These are phyloP conservation scores for Sogatella furcifera DNA, from an alignment of 1,140 invertebrate genomes.

Conservation along the genomic window DNA sequence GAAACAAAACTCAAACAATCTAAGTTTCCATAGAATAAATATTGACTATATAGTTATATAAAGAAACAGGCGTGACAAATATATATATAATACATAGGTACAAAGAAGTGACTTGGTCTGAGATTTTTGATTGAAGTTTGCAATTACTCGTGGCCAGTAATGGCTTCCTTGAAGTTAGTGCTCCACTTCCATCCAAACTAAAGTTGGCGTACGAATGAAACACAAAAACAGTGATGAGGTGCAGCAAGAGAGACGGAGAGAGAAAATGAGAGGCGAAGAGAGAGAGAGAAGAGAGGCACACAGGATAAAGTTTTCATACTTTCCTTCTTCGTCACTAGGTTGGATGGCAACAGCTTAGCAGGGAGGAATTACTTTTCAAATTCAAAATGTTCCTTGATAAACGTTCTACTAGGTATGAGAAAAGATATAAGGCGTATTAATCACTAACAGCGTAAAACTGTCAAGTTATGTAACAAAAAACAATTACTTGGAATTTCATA, in stretches of 20 bases:
- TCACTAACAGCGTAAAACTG: too few relatives aligned
- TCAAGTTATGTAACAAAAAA: too few relatives aligned
- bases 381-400: too few relatives aligned
- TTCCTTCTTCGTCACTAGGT: too few relatives aligned
- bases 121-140: constrained; percentile 8
- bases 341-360: too few relatives aligned
- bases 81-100: constrained; percentile 8
- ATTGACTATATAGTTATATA: constrained; percentile 29
- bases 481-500: too few relatives aligned
- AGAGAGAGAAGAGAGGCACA: too few relatives aligned
- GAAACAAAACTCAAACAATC: constrained; percentile 11
- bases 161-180: constrained; percentile 88
- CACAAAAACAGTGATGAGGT: not conserved
- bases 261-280: not conserved
- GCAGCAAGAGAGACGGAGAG: not conserved
- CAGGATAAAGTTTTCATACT: too few relatives aligned
- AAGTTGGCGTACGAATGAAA: constrained; percentile 1
- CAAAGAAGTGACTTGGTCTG: constrained; percentile 1
- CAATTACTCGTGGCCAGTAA: constrained; percentile 58
- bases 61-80: constrained; percentile 26
- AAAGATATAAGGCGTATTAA: too few relatives aligned
- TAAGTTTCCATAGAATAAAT: constrained; percentile 15
- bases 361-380: too few relatives aligned
- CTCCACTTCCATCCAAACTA: constrained; percentile 86
- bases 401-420: too few relatives aligned